Evolutionary conservation across 2,888 invertebrate genomes (phyloP).

Genomic region (Pandemis corylana): DNA sequence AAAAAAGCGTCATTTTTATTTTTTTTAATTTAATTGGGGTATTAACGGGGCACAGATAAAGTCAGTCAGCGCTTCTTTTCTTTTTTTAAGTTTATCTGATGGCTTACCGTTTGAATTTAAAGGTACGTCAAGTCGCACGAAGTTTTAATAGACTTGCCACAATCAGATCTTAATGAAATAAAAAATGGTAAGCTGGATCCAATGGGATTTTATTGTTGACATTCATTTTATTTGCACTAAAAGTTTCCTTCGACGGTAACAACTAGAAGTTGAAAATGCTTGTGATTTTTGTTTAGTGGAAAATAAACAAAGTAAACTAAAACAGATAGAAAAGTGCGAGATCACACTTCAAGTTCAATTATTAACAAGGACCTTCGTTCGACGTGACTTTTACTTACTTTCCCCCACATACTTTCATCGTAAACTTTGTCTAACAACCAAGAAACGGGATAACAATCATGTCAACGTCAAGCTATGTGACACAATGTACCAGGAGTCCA

Average conservation of each 20-base stretch:
- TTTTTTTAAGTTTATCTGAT: constrained; percentile 77
- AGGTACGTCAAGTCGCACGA: constrained; percentile 77
- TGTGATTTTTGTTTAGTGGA: too few species aligned
- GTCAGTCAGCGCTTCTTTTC: constrained; percentile 67
- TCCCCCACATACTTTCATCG: background rate
- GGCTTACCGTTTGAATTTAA: constrained; percentile 83
- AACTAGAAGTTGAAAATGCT: background rate
- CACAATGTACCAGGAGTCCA: constrained; percentile 24
- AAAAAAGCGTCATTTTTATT: constrained; percentile 73
- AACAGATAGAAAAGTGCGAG: background rate
- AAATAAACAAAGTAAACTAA: too few species aligned
- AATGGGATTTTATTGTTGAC: constrained; percentile 32
- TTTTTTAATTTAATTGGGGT: constrained; percentile 79
- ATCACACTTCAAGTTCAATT: background rate
- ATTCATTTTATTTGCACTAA: constrained; percentile 11
- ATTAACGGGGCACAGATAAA: constrained; percentile 81
- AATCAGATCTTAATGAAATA: constrained; percentile 74
- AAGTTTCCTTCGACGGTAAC: constrained; percentile 8
- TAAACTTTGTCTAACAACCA: constrained; percentile 2
- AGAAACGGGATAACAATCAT: constrained; percentile 21
- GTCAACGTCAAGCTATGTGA: constrained; percentile 20
- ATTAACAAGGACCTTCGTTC: background rate
- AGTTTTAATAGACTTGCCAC: constrained; percentile 81
- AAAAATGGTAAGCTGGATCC: constrained; percentile 62
- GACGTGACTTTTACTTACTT: background rate